These are phyloP conservation scores for Pachymerium ferrugineum DNA, from an alignment of 2,888 invertebrate species.

Conservation along the genomic window DNA sequence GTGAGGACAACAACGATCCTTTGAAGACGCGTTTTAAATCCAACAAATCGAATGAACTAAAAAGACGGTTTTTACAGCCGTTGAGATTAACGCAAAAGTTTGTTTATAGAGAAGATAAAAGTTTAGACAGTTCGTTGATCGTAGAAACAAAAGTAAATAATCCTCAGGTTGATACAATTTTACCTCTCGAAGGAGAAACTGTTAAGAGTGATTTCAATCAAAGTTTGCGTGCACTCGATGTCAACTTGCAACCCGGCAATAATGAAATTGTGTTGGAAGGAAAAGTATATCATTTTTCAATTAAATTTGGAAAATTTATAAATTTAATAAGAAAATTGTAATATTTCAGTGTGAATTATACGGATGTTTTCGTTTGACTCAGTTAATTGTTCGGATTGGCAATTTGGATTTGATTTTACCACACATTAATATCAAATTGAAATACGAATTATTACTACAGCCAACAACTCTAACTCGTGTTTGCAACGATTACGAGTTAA, in stretches of 20 bases:
- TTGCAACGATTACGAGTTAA: slow-evolving; percentile 56
- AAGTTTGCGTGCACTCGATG: slow-evolving; percentile 52
- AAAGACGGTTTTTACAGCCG: background rate
- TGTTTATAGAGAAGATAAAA: slow-evolving; percentile 70
- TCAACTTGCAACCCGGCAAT: slow-evolving; percentile 49
- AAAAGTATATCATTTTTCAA: slow-evolving; percentile 44
- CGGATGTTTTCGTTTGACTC: slow-evolving; percentile 30
- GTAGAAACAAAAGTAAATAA: slow-evolving; percentile 59
- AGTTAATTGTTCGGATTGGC: slow-evolving; percentile 31
- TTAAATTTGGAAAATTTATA: background rate
- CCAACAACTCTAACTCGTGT: slow-evolving; percentile 53
- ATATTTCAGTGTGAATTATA: slow-evolving; percentile 38
- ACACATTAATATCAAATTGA: background rate
- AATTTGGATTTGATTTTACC: slow-evolving; percentile 32
- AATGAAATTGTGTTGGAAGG: slow-evolving; percentile 48
- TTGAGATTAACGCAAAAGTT: background rate
- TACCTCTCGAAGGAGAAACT: slow-evolving; percentile 62
- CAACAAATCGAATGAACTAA: background rate
- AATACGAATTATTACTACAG: slow-evolving; percentile 54
- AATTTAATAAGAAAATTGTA: slow-evolving; percentile 40
- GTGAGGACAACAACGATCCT: slow-evolving; percentile 34
- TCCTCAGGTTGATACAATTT: slow-evolving; percentile 52
- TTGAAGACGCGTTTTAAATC: slow-evolving; percentile 38
- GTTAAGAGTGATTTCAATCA: slow-evolving; percentile 61
- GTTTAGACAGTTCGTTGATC: slow-evolving; percentile 66